Conservation (phyloP, 2,888 invertebrate genomes). For the Sepiola atlantica region DNA sequence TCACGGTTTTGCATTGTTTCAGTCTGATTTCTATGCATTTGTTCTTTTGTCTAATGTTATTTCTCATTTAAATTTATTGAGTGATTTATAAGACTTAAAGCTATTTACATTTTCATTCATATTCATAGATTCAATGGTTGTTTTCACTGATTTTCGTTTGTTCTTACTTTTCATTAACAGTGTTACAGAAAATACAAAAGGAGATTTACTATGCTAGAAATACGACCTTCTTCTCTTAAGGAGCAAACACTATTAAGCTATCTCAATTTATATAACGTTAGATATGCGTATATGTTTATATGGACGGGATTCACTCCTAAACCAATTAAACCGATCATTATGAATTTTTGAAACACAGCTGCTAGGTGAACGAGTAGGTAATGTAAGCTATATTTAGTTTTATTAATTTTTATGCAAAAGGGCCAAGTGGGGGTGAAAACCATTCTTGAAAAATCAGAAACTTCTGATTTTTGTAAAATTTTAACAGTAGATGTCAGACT, state of each 20-base stretch:
- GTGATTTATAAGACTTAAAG: slow-evolving; percentile 9
- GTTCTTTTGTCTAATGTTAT: not conserved
- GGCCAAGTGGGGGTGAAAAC: no score
- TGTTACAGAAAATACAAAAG: not conserved
- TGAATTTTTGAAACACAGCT: no score
- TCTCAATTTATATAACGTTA: no score
- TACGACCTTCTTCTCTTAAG: not conserved
- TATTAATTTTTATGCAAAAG: no score
- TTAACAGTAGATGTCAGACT: no score
- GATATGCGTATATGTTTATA: not conserved
- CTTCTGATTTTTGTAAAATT: no score
- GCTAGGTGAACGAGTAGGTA: no score
- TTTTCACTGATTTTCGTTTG: not conserved
- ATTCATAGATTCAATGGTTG: not conserved
- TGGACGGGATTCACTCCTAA: no score
- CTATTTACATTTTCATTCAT: not conserved
- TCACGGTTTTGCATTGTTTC: not conserved
- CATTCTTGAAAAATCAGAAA: no score
- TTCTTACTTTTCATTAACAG: not conserved
- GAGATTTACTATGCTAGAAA: not conserved
- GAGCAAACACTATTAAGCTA: no score
- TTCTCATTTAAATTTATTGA: not conserved
- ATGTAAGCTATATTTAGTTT: no score
- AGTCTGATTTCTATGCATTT: not conserved
- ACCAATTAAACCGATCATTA: no score